Base-by-base conservation (phyloP, 2,797 vertebrate species). In the Etheostoma perlongum region DNA sequence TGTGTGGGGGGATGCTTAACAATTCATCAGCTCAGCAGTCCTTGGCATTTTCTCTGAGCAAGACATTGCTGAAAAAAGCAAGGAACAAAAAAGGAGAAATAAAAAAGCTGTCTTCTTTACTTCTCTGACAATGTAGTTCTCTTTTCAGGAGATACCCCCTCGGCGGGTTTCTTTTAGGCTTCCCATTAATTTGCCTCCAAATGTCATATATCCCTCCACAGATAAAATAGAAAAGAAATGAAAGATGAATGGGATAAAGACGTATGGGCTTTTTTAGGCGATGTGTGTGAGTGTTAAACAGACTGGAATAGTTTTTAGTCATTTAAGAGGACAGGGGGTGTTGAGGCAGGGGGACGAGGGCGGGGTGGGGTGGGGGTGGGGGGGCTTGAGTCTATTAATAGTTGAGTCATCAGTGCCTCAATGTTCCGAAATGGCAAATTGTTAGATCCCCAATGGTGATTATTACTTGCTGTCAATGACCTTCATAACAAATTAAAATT, bases 401-500 rank as follows among this genome's bases (percentile, higher is more conserved):
- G 83, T 90, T 93, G 91, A 95, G 94, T 95, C 94, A 95, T 95
- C 89, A 89, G 86, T 85, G 94, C 85, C 73, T 85, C 92, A 94
- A 94, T 92, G 93, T 92, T 94, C 94, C 91, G 92, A 96, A 96
- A 95, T 94, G 94, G 93, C 93, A 96, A 95, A 95, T 93, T 91
- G 93, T 95, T 95, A 92, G 91, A 95, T 94, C 94, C 91, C 88
- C 93, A 92, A 93, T 91, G 92, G 94, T 95, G 94, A 91, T 92
- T 89, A 94, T 95, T 95, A 93, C 91, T 95, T 94, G 94, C 94
- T 94, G 91, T 93, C 92, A 83, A 93, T 96, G 96, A 96, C 95
- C 94, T 97, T 96, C 96, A 93, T 93, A 78, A 94, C 86, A 94
- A 95, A 95, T 94, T 95, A 96, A 91, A 93, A 95, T 96, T 96